Evolutionary conservation across 2,888 invertebrate species (phyloP), one percentile per base, ranked within the genome.

Genomic region (Eueremaeus valkanovi): DNA sequence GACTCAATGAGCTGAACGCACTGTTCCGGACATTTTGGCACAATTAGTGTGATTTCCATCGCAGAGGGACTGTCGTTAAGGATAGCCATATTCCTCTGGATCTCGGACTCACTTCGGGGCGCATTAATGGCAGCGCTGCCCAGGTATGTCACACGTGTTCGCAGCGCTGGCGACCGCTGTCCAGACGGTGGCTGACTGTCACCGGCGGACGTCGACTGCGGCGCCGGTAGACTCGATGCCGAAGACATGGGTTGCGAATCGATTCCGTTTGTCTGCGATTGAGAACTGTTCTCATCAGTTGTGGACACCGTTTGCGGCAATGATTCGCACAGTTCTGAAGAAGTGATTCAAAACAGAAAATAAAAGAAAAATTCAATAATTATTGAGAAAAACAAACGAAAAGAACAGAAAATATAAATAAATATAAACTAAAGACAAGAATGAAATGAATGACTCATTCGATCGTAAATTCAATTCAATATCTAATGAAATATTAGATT

Each of bases 1-100:
- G 13, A 40, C 27, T 68, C 11, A 13, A 49, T 8, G 29, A 73
- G 18, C 36, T 31, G 91, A 63, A 98, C 95, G 77, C 91, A 88
- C 75, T 96, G 97, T 83, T 95, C 93, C 0, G 94, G 92, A 82
- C 91, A 92, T 79, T 91, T 91, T 5, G 98, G 97, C 80, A 99
- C 91, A 33, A 94, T 92, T 78, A 98, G 90, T 0, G 92, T 91
- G 5, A 96, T 92, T 81, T 93, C 92, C 74, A 97, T 92, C 8
- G 92, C 92, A 16, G 80, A 78, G 1, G 81, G 79, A 82, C 90
- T 88, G 84, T 90, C 89, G 83, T 95, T 95, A 72, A 98, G 86
- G 82, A 94, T 91, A 79, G 89, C 89, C 92, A 97, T 96, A 83
- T 95, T 95, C 73, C 91, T 87, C 83, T 94, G 93, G 78, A 97